Evolutionary conservation across 2,888 invertebrate genomes (phyloP).

Genomic region (Clunio marinus): DNA sequence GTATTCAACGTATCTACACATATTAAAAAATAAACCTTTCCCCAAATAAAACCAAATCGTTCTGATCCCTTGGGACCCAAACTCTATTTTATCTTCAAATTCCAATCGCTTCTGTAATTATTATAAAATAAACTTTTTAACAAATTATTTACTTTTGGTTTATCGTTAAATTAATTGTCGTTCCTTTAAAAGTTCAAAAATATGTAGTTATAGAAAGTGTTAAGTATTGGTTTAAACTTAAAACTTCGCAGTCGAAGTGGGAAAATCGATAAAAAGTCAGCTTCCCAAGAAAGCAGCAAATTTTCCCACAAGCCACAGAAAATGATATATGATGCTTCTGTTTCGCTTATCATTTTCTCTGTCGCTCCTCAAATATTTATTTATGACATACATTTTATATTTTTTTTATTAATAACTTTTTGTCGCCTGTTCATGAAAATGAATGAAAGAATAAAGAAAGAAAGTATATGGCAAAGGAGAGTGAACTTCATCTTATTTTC

Average conservation of each 20-base stretch:
- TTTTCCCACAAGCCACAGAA: neutral
- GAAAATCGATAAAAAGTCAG: neutral
- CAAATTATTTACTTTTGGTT: too few relatives aligned
- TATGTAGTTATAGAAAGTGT: neutral
- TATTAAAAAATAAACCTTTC: too few relatives aligned
- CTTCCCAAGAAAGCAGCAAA: neutral
- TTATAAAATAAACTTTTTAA: too few relatives aligned
- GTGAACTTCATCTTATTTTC: neutral
- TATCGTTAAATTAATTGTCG: too few relatives aligned
- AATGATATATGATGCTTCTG: constrained; percentile 24
- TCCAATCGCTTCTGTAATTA: too few relatives aligned
- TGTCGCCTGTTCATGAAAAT: constrained; percentile 11
- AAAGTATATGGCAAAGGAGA: neutral
- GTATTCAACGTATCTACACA: too few relatives aligned
- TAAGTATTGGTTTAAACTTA: neutral
- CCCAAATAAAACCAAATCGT: too few relatives aligned
- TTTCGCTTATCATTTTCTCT: constrained; percentile 17
- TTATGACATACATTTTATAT: constrained; percentile 16
- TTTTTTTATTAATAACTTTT: constrained; percentile 30
- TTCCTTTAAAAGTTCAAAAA: neutral
- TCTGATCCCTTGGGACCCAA: too few relatives aligned
- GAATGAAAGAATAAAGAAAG: neutral
- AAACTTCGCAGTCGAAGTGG: too few relatives aligned
- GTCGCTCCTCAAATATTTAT: constrained; percentile 34
- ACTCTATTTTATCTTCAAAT: too few relatives aligned